phyloP scores from a whole-genome alignment of 1,140 invertebrate genomes.

The Copidosoma floridanum region DNA sequence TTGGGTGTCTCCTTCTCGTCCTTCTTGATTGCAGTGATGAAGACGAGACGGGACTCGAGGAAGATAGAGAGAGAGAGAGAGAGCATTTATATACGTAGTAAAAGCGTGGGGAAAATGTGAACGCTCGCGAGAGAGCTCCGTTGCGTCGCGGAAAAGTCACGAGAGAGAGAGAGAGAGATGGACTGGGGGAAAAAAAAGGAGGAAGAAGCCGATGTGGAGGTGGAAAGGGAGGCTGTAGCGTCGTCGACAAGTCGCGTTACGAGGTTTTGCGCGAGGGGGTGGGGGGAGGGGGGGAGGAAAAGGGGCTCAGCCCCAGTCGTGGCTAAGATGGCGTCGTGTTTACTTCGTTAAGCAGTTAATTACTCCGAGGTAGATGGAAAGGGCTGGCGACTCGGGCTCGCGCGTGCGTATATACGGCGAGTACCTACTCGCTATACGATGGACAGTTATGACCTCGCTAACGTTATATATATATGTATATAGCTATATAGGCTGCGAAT shows the following conservation, averaged over 20 bases:
- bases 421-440: too few species aligned
- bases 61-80: slow-evolving; percentile 5
- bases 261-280: background rate
- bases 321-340: slow-evolving; percentile 55
- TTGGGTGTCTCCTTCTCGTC: background rate
- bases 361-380: slow-evolving; percentile 42
- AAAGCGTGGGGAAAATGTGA: background rate
- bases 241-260: background rate
- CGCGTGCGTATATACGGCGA: too few species aligned
- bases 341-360: slow-evolving; percentile 59
- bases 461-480: too few species aligned
- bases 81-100: background rate
- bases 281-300: slow-evolving; percentile 22
- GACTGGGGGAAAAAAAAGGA: slow-evolving; percentile 20
- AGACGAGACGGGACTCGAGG: too few species aligned
- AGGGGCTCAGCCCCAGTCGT: slow-evolving; percentile 16
- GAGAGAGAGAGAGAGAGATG: slow-evolving; percentile 22
- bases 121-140: slow-evolving; percentile 21
- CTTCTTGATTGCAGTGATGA: too few species aligned
- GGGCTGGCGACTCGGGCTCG: background rate
- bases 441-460: too few species aligned
- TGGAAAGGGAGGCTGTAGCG: background rate
- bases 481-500: too few species aligned
- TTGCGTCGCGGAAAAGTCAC: background rate
- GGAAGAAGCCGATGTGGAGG: slow-evolving; percentile 22